Evolutionary conservation across 1,140 invertebrate genomes (phyloP), one percentile per base, ranked within the genome.

Genomic region (Temnothorax curvispinosus): DNA sequence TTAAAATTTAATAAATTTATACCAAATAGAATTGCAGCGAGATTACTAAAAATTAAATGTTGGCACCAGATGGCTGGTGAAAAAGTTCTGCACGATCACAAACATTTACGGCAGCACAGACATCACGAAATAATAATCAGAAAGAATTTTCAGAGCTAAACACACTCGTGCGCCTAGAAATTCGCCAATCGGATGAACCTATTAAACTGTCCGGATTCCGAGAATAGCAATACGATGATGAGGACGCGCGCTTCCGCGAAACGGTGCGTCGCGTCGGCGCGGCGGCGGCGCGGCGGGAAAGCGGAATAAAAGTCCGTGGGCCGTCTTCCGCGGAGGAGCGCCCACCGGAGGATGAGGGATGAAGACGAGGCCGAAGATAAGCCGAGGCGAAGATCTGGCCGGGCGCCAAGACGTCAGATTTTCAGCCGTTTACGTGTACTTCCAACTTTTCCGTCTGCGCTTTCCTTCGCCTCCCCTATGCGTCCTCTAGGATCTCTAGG

Each of bases 381-480:
- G 88, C 76, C 78, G 15, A 21, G 72, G 77, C 62, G 80, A 87
- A 87, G 78, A 91, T 69, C 90, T 92, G 92, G 92, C 89, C n/a
- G 47, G 58, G 52, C 44, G 92, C 92, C 92, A 91, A 88, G 41
- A 67, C 74, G 69, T 87, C 78, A 91, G 90, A 91, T 90, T 90
- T 89, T 91, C 88, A 88, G 92, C 88, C 92, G 90, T 90, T 88
- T 92, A 91, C 91, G 91, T 92, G 92, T 92, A 89, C 87, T 77
- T 82, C 81, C 89, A 90, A 90, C 89, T 92, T 91, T 90, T 72
- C 41, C 86, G 75, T 85, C 86, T 88, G 67, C 71, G 80, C 78
- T 91, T 80, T 77, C 89, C 88, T 81, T 87, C 89, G 74, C 67
- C 69, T 54, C 18, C 41, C 67, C 77, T 75, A 58, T 15, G 52